Percentiles rank a stretch among this genome's conserved stretches.
phyloP scores from a whole-genome alignment of 1,140 invertebrate genomes.

The Rhagoletis zephyria region DNA sequence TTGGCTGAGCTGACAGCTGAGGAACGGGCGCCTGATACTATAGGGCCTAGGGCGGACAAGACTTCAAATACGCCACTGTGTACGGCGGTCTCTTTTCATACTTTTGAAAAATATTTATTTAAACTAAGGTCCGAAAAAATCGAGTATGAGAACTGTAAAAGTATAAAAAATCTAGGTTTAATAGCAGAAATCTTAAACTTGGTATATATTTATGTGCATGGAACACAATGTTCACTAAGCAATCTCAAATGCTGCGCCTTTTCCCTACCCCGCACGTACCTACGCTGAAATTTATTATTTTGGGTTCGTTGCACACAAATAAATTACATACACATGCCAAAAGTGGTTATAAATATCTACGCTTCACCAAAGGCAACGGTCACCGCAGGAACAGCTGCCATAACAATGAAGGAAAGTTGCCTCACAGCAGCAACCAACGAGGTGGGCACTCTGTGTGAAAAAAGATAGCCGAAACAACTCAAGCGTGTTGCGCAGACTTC shows the following conservation, averaged over 20 bases:
- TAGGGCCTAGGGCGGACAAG: too few relatives aligned
- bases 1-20: too few relatives aligned
- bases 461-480: neutral
- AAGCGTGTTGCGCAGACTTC: neutral
- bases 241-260: neutral
- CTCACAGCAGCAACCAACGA: neutral
- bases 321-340: neutral
- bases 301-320: neutral
- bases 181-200: too few relatives aligned
- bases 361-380: neutral
- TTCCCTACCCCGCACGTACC: too few relatives aligned
- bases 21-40: too few relatives aligned
- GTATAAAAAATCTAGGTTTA: too few relatives aligned
- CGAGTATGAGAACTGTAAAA: too few relatives aligned
- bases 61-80: too few relatives aligned
- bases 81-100: too few relatives aligned
- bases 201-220: too few relatives aligned
- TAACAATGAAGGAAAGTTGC: neutral
- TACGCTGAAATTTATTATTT: neutral
- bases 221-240: neutral
- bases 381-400: neutral
- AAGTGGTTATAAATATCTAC: constrained; percentile 1
- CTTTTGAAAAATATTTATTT: too few relatives aligned
- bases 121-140: too few relatives aligned
- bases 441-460: neutral